Conservation (phyloP, 2,888 invertebrate genomes). For the Scaptomyza polygonia region DNA sequence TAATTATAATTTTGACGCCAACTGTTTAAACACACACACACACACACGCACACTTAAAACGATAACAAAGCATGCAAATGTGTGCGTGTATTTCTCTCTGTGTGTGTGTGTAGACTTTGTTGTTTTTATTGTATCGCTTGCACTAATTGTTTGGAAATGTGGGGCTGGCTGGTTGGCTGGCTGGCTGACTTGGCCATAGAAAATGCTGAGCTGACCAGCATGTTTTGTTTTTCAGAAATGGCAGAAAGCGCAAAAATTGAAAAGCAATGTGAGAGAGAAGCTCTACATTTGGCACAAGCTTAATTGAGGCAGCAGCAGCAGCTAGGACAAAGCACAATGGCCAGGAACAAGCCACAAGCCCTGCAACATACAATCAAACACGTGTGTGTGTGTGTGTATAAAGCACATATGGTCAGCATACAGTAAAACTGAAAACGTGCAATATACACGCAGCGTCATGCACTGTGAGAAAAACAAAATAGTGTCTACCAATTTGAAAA, state of each 20-base stretch:
- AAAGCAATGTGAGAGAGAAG: neutral
- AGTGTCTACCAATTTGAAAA: too few species aligned
- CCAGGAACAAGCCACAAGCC: conserved; percentile 48
- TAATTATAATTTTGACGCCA: conserved; percentile 81
- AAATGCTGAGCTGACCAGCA: conserved; percentile 44
- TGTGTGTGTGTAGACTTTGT: conserved; percentile 3
- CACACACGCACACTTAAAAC: conserved; percentile 27
- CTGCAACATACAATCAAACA: conserved; percentile 1
- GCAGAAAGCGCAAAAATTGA: neutral
- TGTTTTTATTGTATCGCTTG: conserved; percentile 57
- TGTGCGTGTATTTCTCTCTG: conserved; percentile 23
- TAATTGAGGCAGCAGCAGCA: conserved; percentile 55
- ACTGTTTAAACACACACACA: conserved; percentile 74
- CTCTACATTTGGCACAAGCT: conserved; percentile 44
- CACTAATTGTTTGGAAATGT: conserved; percentile 59
- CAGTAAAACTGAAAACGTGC: conserved; percentile 41
- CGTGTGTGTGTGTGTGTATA: neutral
- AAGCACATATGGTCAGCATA: conserved; percentile 62
- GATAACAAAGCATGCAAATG: conserved; percentile 39
- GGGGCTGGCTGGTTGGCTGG: too few species aligned
- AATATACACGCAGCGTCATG: conserved; percentile 19
- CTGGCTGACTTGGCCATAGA: conserved; percentile 15
- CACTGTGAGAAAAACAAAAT: conserved; percentile 31
- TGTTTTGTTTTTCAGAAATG: conserved; percentile 8
- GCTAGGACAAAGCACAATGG: conserved; percentile 59